Percentiles rank a stretch among this genome's conserved stretches.
These are phyloP conservation scores for Phataginus tetradactyla DNA, from an alignment of 2,797 vertebrate genomes.

Conservation along the genomic window DNA sequence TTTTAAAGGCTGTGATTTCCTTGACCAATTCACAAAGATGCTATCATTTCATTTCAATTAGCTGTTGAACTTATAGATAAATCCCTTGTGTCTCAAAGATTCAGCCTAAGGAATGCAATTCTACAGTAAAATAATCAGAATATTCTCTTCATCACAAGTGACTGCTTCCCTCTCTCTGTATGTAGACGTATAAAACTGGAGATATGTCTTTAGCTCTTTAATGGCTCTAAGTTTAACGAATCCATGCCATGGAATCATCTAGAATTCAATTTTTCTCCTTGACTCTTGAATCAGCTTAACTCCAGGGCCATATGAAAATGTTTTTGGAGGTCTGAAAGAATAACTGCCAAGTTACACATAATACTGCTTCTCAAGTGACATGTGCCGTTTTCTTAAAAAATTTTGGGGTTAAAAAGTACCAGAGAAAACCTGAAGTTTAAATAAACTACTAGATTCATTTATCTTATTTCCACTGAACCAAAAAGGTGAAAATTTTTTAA, in stretches of 20 bases:
- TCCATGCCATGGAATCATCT: conserved; percentile 71
- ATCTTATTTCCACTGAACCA: not conserved
- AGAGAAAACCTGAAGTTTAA: not conserved
- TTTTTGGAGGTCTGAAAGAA: not conserved
- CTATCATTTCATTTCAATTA: not conserved
- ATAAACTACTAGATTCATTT: not conserved
- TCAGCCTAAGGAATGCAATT: not conserved
- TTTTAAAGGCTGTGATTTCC: not conserved
- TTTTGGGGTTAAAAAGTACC: not conserved
- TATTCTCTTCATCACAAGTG: not conserved
- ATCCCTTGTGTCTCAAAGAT: not conserved
- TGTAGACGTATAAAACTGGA: not conserved
- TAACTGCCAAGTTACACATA: not conserved
- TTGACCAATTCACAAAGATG: not conserved
- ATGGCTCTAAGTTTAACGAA: conserved; percentile 60
- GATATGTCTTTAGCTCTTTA: not conserved
- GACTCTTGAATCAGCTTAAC: not conserved
- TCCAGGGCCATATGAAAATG: not conserved
- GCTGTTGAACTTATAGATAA: not conserved
- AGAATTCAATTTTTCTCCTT: conserved; percentile 58
- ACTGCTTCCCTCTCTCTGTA: not conserved
- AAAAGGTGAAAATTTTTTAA: not conserved
- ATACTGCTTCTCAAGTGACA: not conserved
- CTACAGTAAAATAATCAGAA: not conserved
- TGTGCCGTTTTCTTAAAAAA: conserved; percentile 19